Evolutionary conservation across 1,140 invertebrate species (phyloP), one percentile per base, ranked within the genome.

Genomic region (Drosophila parvula): DNA sequence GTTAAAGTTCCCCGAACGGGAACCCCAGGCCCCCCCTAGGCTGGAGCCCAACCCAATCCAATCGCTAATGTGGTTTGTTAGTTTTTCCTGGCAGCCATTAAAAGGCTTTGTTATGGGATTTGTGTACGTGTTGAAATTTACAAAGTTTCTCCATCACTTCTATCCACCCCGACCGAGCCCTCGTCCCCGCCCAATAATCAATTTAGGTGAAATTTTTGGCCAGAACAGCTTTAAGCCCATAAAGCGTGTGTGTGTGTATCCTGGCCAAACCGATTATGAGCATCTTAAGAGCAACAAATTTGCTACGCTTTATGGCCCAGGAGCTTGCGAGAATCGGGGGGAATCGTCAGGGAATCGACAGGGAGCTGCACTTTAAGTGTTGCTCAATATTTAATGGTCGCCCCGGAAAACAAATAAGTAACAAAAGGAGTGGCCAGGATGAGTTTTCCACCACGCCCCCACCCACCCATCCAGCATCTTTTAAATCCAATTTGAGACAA

Each of bases 121-220:
- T 88, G 84, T 89, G 80, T 89, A 88, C 83, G 83, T 89, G 83
- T 88, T 88, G 83, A 88, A 88, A 84, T 79, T 88, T 84, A 80
- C 79, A 89, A 88, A 80, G 68, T 86, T 82, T 65, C 44, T 59
- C 32, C 47, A 36, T 60, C 57, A 34, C 58, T 38, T 45, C 8
- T 18, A n/a, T 14, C n/a, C 22, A 22, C 22, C 22, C 22, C 1
- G 22, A 22, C n/a, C n/a, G n/a, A n/a, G n/a, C n/a, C n/a, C 68
- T 51, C 5, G 28, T n/a, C 48, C 48, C n/a, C 6, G 76, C 55
- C 56, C 78, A 88, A 89, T 89, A 88, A 88, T 89, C 84, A 88
- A 88, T 88, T 88, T 83, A 78, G 79, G 73, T 83, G 74, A 75
- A 83, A 69, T 68, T 61, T 62, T 78, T 78, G 69, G 61, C 45